A percentile compares a stretch with the other conserved stretches of the same genome.
phyloP scores from a whole-genome alignment of 2,888 invertebrate species.

The Pseudeuparius sepicola region DNA sequence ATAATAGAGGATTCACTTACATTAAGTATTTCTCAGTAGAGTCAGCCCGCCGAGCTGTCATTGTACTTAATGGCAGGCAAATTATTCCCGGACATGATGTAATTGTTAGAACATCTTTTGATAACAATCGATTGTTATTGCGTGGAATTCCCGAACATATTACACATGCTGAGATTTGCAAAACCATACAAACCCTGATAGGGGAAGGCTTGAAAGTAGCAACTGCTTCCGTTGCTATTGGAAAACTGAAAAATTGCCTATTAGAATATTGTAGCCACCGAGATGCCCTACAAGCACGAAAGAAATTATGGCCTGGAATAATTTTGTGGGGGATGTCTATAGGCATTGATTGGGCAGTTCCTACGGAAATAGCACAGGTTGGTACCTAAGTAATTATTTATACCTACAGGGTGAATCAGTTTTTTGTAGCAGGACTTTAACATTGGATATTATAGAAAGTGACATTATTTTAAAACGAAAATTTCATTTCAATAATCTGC shows the following conservation, averaged over 20 bases:
- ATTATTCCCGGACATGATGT: constrained; percentile 54
- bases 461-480: no score
- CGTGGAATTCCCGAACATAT: constrained; percentile 29
- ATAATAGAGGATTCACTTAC: constrained; percentile 62
- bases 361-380: constrained; percentile 9
- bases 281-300: constrained; percentile 24
- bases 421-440: no score
- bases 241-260: constrained; percentile 17
- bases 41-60: constrained; percentile 54
- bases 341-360: constrained; percentile 25
- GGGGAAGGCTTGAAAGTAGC: constrained; percentile 19
- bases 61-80: constrained; percentile 53
- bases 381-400: no score
- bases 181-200: constrained; percentile 13
- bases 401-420: no score
- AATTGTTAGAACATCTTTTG: constrained; percentile 64
- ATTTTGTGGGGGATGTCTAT: constrained; percentile 17
- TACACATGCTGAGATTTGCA: constrained; percentile 11
- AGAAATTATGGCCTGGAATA: constrained; percentile 21
- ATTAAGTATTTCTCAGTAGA: constrained; percentile 47
- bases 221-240: no score
- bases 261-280: constrained; percentile 25
- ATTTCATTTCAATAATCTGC: no score
- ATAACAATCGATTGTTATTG: constrained; percentile 69
- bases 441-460: no score